Evolutionary conservation across 2,888 invertebrate genomes (phyloP), one percentile per base, ranked within the genome.

Genomic region (Xestobium rufovillosum): DNA sequence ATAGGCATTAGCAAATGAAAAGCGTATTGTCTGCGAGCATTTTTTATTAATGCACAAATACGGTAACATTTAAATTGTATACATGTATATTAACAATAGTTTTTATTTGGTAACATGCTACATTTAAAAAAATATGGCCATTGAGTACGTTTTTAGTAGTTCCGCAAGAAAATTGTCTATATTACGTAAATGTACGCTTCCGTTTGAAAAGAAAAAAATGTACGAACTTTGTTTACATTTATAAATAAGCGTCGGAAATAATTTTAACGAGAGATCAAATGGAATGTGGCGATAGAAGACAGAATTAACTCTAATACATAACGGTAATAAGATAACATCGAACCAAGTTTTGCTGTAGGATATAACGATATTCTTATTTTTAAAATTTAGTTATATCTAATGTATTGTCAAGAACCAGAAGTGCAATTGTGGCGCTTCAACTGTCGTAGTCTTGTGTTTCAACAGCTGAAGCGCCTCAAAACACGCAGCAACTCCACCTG

Each of bases 1-100:
- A 37, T 23, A 44, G 38, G 33, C 39, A 23, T 9, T 17, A 40
- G 27, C 26, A 35, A 42, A 43, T 41, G 48, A 50, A n/a, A n/a
- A n/a, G n/a, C n/a, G n/a, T n/a, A n/a, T n/a, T n/a, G n/a, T n/a
- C n/a, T n/a, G 55, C 53, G 51, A 51, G 49, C 52, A 50, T 61
- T 55, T 57, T 62, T 65, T 65, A 64, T 65, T 65, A 63, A 66
- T 66, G 63, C 65, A 66, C 63, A 65, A 63, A 62, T 65, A 66
- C 60, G 60, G 61, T 65, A 65, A 66, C 66, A 65, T 63, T 64
- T 58, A 64, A 63, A 60, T 62, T 64, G 64, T 63, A 64, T 65
- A 66, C 64, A 66, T 63, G 60, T 63, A 61, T 61, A 60, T 63
- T 61, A 63, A 65, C 60, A 63, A 61, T 55, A 59, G 55, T 48